Percentiles rank a stretch among this genome's conserved stretches.
Evolutionary conservation across 2,113 vertebrate genomes (phyloP).

Genomic region (Sapajus apella): DNA sequence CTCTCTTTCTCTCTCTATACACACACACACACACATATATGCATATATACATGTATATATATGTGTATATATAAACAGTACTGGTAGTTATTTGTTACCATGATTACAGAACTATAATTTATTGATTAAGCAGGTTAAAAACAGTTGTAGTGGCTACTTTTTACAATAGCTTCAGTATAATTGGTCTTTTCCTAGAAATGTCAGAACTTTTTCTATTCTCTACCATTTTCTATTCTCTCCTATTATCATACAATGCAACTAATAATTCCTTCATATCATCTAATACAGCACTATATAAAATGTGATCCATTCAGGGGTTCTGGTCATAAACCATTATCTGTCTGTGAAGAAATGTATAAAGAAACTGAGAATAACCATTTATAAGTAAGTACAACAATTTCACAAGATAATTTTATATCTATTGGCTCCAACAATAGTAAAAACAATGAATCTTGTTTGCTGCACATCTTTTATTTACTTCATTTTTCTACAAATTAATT

Average conservation of each 20-base stretch:
- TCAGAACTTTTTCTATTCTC: neutral
- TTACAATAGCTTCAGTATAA: neutral
- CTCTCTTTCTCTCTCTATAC: too few relatives aligned
- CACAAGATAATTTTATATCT: neutral
- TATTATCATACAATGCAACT: neutral
- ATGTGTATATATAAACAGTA: too few relatives aligned
- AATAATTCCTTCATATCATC: neutral
- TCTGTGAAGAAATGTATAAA: neutral
- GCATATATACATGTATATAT: too few relatives aligned
- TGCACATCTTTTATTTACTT: neutral
- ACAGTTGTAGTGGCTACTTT: neutral
- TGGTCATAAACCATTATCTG: neutral
- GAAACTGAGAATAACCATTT: neutral
- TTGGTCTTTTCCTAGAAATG: neutral
- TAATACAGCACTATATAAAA: neutral
- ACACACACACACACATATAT: too few relatives aligned
- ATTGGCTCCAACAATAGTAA: neutral
- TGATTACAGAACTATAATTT: neutral
- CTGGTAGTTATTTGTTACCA: neutral
- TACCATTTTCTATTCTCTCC: neutral
- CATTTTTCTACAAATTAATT: neutral
- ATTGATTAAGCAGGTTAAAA: neutral
- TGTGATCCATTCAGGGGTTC: neutral
- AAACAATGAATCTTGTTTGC: neutral
- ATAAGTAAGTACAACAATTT: neutral